Evolutionary conservation across 2,113 vertebrate species (phyloP).

Genomic region (Noctilio leporinus): DNA sequence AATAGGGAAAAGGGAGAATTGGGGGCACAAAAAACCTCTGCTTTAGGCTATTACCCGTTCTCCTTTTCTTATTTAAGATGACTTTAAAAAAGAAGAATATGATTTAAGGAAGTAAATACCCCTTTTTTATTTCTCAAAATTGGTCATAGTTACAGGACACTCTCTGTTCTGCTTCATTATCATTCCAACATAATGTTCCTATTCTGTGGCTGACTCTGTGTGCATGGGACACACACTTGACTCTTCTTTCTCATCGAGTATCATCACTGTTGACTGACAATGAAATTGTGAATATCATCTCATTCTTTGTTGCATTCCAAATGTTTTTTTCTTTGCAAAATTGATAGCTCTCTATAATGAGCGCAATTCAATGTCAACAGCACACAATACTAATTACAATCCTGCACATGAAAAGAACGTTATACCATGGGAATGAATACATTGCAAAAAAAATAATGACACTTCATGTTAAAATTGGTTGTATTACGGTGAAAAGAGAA

Average conservation of each 20-base stretch:
- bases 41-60: background rate
- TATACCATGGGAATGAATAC: background rate
- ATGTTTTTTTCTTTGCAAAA: slow-evolving; percentile 15
- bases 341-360: background rate
- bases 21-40: background rate
- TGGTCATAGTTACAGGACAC: background rate
- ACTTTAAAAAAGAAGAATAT: background rate
- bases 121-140: background rate
- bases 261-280: background rate
- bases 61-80: background rate
- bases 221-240: background rate
- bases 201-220: background rate
- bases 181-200: background rate
- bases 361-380: background rate
- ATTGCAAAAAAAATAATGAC: background rate
- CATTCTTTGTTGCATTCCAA: background rate
- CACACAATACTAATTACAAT: background rate
- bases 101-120: background rate
- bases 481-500: background rate
- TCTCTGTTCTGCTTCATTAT: background rate
- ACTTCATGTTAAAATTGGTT: background rate
- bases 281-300: background rate
- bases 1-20: background rate
- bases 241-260: background rate
- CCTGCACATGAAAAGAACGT: background rate